These are phyloP conservation scores for Micronisus gabar DNA, from an alignment of 2,113 vertebrate genomes.

Conservation along the genomic window DNA sequence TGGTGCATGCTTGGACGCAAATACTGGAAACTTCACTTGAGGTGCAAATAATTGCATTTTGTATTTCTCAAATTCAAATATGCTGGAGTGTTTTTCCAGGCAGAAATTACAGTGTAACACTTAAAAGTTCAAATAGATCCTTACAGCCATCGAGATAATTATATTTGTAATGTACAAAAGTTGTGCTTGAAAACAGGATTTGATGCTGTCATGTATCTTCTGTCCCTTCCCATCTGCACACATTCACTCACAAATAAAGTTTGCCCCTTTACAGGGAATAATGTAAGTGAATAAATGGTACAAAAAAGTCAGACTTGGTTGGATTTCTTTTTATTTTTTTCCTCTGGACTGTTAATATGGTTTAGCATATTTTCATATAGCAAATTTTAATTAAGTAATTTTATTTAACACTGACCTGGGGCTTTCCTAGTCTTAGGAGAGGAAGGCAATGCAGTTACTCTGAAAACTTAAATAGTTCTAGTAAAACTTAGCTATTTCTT, in stretches of 20 bases:
- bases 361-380: constrained; percentile 5
- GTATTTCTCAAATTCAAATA: background rate
- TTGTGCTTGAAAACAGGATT: constrained; percentile 9
- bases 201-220: background rate
- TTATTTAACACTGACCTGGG: background rate
- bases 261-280: background rate
- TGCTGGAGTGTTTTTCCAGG: background rate
- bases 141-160: background rate
- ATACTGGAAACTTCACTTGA: background rate
- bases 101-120: background rate
- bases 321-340: background rate
- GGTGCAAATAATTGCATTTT: background rate
- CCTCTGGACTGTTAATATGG: background rate
- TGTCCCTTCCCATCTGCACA: background rate
- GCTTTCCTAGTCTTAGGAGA: constrained; percentile 15
- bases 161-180: background rate
- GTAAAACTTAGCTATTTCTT: background rate
- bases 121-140: constrained; percentile 8
- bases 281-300: background rate
- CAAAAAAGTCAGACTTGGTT: background rate
- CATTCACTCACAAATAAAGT: background rate
- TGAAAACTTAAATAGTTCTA: background rate
- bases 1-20: background rate
- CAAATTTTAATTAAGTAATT: background rate
- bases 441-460: background rate